These are phyloP conservation scores for Pectinophora gossypiella DNA, from an alignment of 1,140 invertebrate genomes.

Conservation along the genomic window DNA sequence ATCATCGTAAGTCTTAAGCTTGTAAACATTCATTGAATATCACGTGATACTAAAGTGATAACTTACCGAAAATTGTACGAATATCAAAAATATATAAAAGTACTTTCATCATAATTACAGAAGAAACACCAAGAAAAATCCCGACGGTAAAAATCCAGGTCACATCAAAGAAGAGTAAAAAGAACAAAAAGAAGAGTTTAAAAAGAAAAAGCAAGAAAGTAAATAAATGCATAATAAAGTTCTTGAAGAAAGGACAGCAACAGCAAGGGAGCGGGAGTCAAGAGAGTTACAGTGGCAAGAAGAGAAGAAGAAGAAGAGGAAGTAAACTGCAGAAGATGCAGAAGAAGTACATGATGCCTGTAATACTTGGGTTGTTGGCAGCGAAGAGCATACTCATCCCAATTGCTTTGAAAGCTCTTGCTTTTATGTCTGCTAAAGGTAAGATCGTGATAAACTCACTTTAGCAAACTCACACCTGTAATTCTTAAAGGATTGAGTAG, in stretches of 20 bases:
- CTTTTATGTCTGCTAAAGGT: slow-evolving; percentile 77
- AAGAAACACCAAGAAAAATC: background rate
- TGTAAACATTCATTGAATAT: too few species aligned
- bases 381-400: slow-evolving; percentile 80
- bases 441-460: too few species aligned
- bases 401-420: slow-evolving; percentile 78
- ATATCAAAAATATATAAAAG: background rate
- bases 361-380: slow-evolving; percentile 77
- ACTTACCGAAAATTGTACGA: too few species aligned
- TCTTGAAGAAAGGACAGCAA: slow-evolving; percentile 25
- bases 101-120: background rate
- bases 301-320: slow-evolving; percentile 21
- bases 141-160: background rate
- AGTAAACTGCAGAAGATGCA: slow-evolving; percentile 23
- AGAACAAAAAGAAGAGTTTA: slow-evolving; percentile 25
- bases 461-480: too few species aligned
- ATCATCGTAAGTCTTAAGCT: too few species aligned
- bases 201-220: slow-evolving; percentile 27
- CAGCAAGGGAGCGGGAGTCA: background rate
- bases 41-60: too few species aligned
- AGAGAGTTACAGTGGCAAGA: background rate
- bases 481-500: too few species aligned
- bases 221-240: slow-evolving; percentile 47
- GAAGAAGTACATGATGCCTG: slow-evolving; percentile 74
- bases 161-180: slow-evolving; percentile 14